A percentile compares a stretch with the other conserved stretches of the same genome.
These are phyloP conservation scores for Trichogramma dendrolimi DNA, from an alignment of 2,888 invertebrate species.

Conservation along the genomic window DNA sequence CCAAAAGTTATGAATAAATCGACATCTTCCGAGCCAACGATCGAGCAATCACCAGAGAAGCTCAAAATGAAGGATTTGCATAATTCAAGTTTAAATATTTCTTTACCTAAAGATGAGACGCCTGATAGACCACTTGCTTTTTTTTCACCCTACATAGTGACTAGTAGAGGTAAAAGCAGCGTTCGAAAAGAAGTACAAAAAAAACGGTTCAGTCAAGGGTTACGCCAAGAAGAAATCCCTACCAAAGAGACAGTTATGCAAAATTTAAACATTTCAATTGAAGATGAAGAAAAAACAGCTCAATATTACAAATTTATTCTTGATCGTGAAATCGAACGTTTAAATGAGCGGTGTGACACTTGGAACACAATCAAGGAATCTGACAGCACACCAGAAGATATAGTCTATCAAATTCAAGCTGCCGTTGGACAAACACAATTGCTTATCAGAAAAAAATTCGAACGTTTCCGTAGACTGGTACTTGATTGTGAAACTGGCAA, in stretches of 20 bases:
- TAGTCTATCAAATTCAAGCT: constrained; percentile 61
- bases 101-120: neutral
- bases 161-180: constrained; percentile 60
- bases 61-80: neutral
- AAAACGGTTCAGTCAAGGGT: constrained; percentile 29
- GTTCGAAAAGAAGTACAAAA: constrained; percentile 55
- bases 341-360: constrained; percentile 55
- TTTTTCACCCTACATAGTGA: constrained; percentile 57
- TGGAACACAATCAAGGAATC: constrained; percentile 57
- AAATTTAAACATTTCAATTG: constrained; percentile 40
- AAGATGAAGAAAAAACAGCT: constrained; percentile 46
- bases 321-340: constrained; percentile 55
- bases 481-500: constrained; percentile 50
- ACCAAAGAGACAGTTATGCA: constrained; percentile 44
- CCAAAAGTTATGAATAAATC: neutral
- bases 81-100: constrained; percentile 10
- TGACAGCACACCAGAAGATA: constrained; percentile 53
- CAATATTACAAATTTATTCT: constrained; percentile 52
- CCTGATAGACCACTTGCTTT: constrained; percentile 29
- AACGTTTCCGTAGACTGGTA: constrained; percentile 63
- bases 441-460: constrained; percentile 71
- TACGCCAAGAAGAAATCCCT: constrained; percentile 35
- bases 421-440: constrained; percentile 76
- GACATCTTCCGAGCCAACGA: constrained; percentile 1
- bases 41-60: neutral